Base-by-base conservation (phyloP, 2,888 invertebrate genomes). In the Drosophila histrio region DNA sequence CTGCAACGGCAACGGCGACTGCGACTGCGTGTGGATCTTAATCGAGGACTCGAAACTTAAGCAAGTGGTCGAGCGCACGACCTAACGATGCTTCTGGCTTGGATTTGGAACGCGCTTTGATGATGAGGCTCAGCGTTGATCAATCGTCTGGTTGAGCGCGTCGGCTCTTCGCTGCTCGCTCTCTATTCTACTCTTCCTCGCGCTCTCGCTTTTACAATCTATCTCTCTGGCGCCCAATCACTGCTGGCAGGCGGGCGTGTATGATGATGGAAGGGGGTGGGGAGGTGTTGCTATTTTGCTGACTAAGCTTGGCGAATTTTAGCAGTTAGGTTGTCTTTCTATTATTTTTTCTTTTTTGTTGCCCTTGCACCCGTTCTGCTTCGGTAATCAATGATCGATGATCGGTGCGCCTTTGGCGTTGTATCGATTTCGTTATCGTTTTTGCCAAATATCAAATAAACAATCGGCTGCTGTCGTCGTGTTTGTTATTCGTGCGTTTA, bases 31-130 rank as follows among this genome's bases (percentile, higher is more conserved):
- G 39, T 46, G 34, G 21, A 39, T 47, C 39, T 36, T 41, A 38
- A 19, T 49, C 43, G 58, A 50, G 60, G 66, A 71, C 46, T 67
- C n/a, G n/a, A n/a, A 61, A 71, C 46, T 70, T 28, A n/a, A 52
- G 28, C 38, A 21, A 32, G 13, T 32, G 13, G 34, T 69, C 62
- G 74, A 72, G 72, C 71, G 80, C 73, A 58, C 82, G 66, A 85
- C 72, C 82, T 44, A 79, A 76, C 79, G 83, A 73, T 85, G 87
- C 69, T 72, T 58, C 74, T 41, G 80, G 78, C 66, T 86, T 81
- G 77, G 81, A 81, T 81, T 83, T 86, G 79, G 64, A 86, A 86
- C 76, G 77, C 73, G 80, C 70, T 86, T 86, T 86, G 83, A 87
- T 73, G 65, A 70, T 54, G 72, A 69, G 57, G 73, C 84, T 80